phyloP scores from a whole-genome alignment of 1,140 invertebrate genomes.

The Musca vetustissima region DNA sequence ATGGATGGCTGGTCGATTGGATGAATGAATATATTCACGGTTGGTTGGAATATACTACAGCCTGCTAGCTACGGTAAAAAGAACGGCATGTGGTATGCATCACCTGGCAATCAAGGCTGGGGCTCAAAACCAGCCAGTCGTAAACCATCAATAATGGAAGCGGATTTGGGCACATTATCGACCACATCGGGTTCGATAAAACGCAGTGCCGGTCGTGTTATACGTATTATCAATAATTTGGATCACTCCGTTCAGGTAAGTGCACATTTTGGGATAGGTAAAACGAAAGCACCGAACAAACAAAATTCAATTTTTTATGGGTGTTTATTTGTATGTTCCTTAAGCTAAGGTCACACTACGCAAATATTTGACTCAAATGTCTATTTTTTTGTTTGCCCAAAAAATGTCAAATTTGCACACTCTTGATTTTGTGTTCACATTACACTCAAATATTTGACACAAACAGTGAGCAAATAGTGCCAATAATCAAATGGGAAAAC shows the following conservation, averaged over 20 bases:
- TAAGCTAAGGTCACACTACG: no score
- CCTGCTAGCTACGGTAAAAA: conserved; percentile 85
- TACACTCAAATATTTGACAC: no score
- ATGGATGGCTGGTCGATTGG: no score
- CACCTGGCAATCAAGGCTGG: conserved; percentile 63
- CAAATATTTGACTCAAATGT: no score
- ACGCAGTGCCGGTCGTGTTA: conserved; percentile 79
- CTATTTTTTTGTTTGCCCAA: no score
- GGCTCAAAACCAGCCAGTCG: conserved; percentile 61
- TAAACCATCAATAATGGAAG: conserved; percentile 75
- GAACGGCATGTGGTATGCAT: conserved; percentile 82
- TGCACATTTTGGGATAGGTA: conserved; percentile 23
- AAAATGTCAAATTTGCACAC: no score
- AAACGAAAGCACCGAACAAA: background rate
- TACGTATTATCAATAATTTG: conserved; percentile 88
- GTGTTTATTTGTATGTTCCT: no score
- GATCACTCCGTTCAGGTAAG: conserved; percentile 85
- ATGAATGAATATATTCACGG: no score
- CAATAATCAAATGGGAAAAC: no score
- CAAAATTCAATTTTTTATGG: no score
- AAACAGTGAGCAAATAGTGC: no score
- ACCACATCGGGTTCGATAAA: conserved; percentile 66
- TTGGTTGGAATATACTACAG: conserved; percentile 52
- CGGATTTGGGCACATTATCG: conserved; percentile 67
- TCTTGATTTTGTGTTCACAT: no score